Conservation (phyloP, 2,113 vertebrate genomes). For the Thinocorus orbignyianus region DNA sequence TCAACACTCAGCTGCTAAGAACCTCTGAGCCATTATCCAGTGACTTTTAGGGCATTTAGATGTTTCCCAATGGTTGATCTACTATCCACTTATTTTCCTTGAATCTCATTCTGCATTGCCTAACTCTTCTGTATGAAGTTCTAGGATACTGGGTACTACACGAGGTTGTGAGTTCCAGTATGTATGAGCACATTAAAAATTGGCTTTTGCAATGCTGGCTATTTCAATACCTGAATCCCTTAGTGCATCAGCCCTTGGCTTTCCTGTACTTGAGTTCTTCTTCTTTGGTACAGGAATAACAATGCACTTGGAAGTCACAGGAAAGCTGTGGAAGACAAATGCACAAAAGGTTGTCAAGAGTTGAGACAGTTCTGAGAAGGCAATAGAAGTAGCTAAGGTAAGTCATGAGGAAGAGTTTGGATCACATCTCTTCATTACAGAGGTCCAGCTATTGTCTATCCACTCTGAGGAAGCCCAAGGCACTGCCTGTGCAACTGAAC, state of each 20-base stretch:
- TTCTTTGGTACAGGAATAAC: not conserved
- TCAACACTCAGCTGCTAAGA: not conserved
- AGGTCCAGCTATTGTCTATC: not conserved
- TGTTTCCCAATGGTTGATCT: accelerated
- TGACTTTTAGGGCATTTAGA: not conserved
- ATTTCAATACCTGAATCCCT: not conserved
- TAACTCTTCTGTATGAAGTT: not conserved
- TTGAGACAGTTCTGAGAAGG: not conserved
- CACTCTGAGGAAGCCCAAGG: not conserved
- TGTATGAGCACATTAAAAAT: not conserved
- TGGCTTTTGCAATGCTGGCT: not conserved
- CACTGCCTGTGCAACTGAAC: not conserved
- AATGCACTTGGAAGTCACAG: not conserved
- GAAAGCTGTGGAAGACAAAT: not conserved
- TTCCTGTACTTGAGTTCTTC: not conserved
- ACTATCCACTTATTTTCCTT: not conserved
- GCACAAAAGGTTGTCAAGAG: not conserved
- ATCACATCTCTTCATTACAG: not conserved
- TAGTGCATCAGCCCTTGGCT: not conserved
- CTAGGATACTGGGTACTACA: not conserved
- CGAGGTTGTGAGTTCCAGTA: not conserved
- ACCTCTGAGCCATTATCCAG: not conserved
- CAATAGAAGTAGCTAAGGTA: not conserved
- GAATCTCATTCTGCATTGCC: not conserved
- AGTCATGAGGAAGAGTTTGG: not conserved